Evolutionary conservation across 1,140 invertebrate species (phyloP), one percentile per base, ranked within the genome.

Genomic region (Monochamus saltuarius): DNA sequence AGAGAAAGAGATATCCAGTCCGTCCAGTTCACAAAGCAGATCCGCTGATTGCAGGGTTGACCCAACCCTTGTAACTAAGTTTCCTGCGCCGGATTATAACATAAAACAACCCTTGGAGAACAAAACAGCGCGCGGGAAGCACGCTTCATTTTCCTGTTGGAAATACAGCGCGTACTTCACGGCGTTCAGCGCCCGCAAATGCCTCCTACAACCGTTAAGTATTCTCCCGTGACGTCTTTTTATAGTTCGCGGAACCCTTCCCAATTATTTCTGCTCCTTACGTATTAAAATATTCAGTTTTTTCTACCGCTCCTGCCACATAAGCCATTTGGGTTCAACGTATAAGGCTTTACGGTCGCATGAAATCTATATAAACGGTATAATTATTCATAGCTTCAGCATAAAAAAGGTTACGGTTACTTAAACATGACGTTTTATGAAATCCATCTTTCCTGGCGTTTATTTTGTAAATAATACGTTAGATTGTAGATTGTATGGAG

Each of bases 111-210:
- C 34, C 38, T 50, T 37, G 19, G 42, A 57, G 17, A 36, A 57
- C 47, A 46, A 57, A 57, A 57, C 42, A 37, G 34, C 56, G 45
- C 19, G 29, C 19, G 14, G 56, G 38, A 42, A 57, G 47, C 38
- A 29, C 47, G 56, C 47, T 57, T 57, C 56, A 57, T 57, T 57
- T 57, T 57, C 56, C 56, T 39, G 43, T 47, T 50, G 56, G 47
- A 56, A 57, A 57, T 57, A 57, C 47, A 22, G 42, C 43, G 45
- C 47, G 56, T 57, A 57, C 47, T 57, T 57, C 56, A 57, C 47
- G 56, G 45, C 56, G 47, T 42, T 45, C 47, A 37, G 29, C 29
- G 38, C 56, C 56, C 56, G 36, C 56, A 57, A 57, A 57, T 37
- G 47, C 40, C 39, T 45, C 36, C 42, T 49, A 57, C 56, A 49